Base-by-base conservation (phyloP, 2,113 vertebrate genomes). In the Lathamus discolor region DNA sequence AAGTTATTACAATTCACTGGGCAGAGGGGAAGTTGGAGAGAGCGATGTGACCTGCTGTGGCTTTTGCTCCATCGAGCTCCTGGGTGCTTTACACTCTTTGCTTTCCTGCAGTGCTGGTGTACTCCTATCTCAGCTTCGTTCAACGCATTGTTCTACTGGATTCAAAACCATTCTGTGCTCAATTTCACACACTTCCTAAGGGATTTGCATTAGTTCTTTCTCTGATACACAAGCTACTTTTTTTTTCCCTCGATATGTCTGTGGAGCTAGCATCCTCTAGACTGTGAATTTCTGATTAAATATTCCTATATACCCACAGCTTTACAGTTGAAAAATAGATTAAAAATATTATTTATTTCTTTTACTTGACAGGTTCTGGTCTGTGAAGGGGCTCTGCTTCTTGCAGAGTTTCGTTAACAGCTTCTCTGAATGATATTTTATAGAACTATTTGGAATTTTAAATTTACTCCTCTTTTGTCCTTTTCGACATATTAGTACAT, bases 61-160 rank as follows among this genome's bases (percentile, higher is more conserved):
- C 52, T 70, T 74, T 61, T 67, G 39, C 41, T 69, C 29, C 6
- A 0, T 43, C 0, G 0, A 59, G 27, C 64, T 87, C n/a, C 64
- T 70, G 69, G 55, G 31, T 72, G 33, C 33, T 80, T 77, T 33
- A 28, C 13, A 0, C n/a, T 1, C 10, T 54, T 68, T 67, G 23
- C 24, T 82, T 67, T 68, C 18, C 35, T 57, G 61, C 14, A 37
- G n/a, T 62, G 9, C 24, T 75, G 77, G 14, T 52, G 20, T 82
- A 3, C 48, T 85, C 73, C 49, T 77, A 2, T n/a, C 41, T 73
- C 3, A 1, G 19, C 72, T 57, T 6, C 28, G 28, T 48, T 80
- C 61, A 62, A 44, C 41, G 31, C 7, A 3, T 75, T 9, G 0
- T 75, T 83, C 35, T 39, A 5, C 49, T 76, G 57, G 17, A 55